Evolutionary conservation across 1,140 invertebrate species (phyloP), one percentile per base, ranked within the genome.

Genomic region (Hyles euphorbiae): DNA sequence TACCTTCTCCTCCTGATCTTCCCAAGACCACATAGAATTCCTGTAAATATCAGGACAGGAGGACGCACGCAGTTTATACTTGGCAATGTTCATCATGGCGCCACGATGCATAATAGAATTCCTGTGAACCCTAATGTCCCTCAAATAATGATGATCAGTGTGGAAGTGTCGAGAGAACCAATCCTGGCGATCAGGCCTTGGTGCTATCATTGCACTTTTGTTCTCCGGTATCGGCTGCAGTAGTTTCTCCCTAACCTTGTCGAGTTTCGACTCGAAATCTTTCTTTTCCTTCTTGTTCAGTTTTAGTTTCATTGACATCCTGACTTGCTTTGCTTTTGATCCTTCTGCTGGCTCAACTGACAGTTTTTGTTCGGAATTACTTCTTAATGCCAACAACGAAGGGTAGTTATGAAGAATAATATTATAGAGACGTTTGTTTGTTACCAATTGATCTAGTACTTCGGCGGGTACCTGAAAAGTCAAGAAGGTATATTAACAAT

Each of bases 1-100:
- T 89, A 93, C 93, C 83, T 94, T 92, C 68, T 82, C 76, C 53
- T 94, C 92, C 56, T 93, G 92, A 74, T 94, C 93, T 47, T 94
- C 93, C 51, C 97, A 91, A 0, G 96, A 96, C 54, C 94, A 95
- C 93, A 97, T 97, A 1, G 96, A 97, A 78, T 97, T 97, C 63
- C 92, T 91, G 80, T 96, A 97, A 76, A 98, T 97, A 83, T 97
- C 94, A 1, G 96, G 96, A 82, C 96, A 97, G 34, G 96, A 97
- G 4, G 95, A 97, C 10, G 96, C 96, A 45, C 95, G 90, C 52
- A 97, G 85, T 49, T 94, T 92, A 82, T 97, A 97, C 60, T 95
- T 93, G 43, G 94, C 92, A 56, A 95, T 93, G 77, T 96, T 96
- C 69, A 96, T 90, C 89, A 95, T 95, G 12, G 95, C 95, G 33